Base-by-base conservation (phyloP, 1,140 invertebrate genomes). In the Diorhabda elongata region DNA sequence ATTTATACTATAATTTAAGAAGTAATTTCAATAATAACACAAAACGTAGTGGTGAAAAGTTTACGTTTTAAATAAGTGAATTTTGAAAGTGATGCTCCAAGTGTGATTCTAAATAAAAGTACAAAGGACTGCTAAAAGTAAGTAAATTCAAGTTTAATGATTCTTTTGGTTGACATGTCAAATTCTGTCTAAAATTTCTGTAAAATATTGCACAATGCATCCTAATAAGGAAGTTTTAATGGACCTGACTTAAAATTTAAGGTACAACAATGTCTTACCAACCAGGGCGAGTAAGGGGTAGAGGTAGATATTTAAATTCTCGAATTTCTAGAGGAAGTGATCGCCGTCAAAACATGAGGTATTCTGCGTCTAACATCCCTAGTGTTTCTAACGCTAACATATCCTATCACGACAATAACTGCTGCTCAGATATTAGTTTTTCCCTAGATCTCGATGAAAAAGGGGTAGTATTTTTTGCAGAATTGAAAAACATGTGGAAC, bases 361-460 rank as follows among this genome's bases (percentile, higher is more conserved):
- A 44, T 42, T 42, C 64, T 8, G 26, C 64, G n/a, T 9, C 26
- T 3, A 44, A 66, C 44, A 66, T 3, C 8, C 41, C 57, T 41
- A 45, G n/a, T 43, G n/a, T 43, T 26, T n/a, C 45, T 5, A 43
- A 8, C 2, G 11, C 5, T 42, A 73, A 71, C 71, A 74, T 74
- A 76, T 71, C 70, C 65, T 71, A 76, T 68, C 76, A 76, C 69
- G 71, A 74, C 73, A 71, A 73, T 69, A 76, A 73, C 57, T 76
- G 74, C 68, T 77, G 76, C 68, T 59, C 52, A 58, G 71, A 66
- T 61, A 67, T 76, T 58, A 71, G 62, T 45, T 69, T 77, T 43
- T 64, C 64, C 58, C 68, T 77, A 64, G 69, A 68, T n/a, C 71
- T 77, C 58, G 71, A 73, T 67, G 64, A 68, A n/a, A 42, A 65